Conservation (phyloP, 2,888 invertebrate species). For the Tipula unca region DNA sequence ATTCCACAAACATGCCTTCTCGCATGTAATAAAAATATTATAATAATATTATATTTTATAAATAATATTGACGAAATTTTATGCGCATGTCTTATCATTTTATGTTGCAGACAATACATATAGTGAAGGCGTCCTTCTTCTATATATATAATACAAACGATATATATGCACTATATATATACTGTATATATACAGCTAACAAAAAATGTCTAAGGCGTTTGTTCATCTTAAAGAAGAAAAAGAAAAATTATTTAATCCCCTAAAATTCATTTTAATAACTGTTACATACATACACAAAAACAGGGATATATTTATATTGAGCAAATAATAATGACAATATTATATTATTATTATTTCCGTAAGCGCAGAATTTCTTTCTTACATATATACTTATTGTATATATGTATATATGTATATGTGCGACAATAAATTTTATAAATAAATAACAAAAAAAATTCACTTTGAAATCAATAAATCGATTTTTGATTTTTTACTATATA, state of each 20-base stretch:
- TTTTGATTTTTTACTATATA: neutral
- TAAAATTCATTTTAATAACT: constrained; percentile 8
- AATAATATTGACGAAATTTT: constrained; percentile 30
- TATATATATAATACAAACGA: neutral
- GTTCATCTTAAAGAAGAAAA: neutral
- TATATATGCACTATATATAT: neutral
- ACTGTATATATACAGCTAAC: neutral
- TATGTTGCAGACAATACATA: neutral
- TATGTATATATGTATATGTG: neutral
- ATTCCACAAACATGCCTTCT: neutral
- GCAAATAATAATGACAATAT: neutral
- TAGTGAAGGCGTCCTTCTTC: neutral
- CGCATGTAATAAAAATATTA: neutral
- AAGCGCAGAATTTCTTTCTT: neutral
- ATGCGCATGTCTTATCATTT: constrained; percentile 28
- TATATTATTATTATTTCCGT: neutral
- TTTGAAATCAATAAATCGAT: neutral
- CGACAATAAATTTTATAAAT: neutral
- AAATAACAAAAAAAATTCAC: neutral
- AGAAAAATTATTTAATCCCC: neutral
- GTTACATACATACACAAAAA: neutral
- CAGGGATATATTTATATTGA: neutral
- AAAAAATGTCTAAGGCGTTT: neutral
- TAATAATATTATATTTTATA: constrained; percentile 9
- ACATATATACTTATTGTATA: too few relatives aligned